Percentiles rank a stretch among this genome's conserved stretches.
These are phyloP conservation scores for Caenorhabditis macrosperma DNA, from an alignment of 2,888 invertebrate species.

Conservation along the genomic window DNA sequence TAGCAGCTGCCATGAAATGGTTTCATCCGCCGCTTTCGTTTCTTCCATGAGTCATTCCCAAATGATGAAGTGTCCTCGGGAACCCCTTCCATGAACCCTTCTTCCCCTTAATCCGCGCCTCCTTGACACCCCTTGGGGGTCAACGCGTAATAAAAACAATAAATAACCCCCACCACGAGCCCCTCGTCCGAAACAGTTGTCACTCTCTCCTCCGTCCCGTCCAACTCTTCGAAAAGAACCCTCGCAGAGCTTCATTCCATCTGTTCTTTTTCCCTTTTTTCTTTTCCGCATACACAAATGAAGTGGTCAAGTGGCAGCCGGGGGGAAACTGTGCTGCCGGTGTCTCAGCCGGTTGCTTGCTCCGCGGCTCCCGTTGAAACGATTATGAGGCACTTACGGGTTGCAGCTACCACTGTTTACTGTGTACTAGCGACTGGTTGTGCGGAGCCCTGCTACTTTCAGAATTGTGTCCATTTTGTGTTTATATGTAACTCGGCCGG, in stretches of 20 bases:
- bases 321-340: not conserved
- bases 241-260: not conserved
- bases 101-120: not conserved
- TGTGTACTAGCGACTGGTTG: not conserved
- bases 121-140: slow-evolving; percentile 6
- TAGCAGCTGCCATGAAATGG: not conserved
- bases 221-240: slow-evolving; percentile 3
- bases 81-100: slow-evolving; percentile 1
- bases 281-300: slow-evolving; percentile 15
- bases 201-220: not conserved
- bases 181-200: slow-evolving; percentile 7
- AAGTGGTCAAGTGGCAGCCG: slow-evolving; percentile 37
- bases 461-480: not conserved
- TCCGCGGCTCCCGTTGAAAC: slow-evolving; percentile 43
- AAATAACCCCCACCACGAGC: slow-evolving; percentile 3
- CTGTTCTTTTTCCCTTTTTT: slow-evolving; percentile 13
- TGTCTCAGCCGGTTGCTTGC: slow-evolving; percentile 10
- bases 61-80: not conserved
- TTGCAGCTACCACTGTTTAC: not conserved
- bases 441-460: slow-evolving; percentile 1
- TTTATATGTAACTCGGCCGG: not conserved
- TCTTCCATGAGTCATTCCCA: not conserved
- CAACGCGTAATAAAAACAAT: slow-evolving; percentile 26
- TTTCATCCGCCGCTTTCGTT: not conserved
- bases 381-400: slow-evolving; percentile 34